These are phyloP conservation scores for Heptranchias perlo DNA, from an alignment of 2,113 vertebrate species.

Conservation along the genomic window DNA sequence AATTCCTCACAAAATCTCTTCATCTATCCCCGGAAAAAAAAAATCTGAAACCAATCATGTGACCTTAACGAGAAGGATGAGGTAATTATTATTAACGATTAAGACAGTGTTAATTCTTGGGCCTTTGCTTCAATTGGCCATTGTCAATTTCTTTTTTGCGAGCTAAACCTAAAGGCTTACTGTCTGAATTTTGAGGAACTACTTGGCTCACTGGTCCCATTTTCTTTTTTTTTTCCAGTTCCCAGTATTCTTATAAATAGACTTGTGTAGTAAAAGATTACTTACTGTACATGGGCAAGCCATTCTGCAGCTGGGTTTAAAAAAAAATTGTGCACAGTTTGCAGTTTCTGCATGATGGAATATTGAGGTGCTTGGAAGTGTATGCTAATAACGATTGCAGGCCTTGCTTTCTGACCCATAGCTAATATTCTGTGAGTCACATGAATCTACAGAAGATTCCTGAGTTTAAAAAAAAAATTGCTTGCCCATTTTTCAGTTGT, in stretches of 20 bases:
- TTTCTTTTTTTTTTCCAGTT: neutral
- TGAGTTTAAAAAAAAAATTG: constrained; percentile 39
- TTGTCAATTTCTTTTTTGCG: neutral
- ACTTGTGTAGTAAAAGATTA: constrained; percentile 8
- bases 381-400: constrained; percentile 48
- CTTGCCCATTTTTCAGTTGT: constrained; percentile 42
- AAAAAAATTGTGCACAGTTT: constrained; percentile 41
- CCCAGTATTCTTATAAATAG: neutral
- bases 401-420: constrained; percentile 54
- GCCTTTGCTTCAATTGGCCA: neutral
- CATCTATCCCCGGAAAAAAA: neutral
- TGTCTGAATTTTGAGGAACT: neutral
- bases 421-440: constrained; percentile 53
- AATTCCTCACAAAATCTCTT: neutral
- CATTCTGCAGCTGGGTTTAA: constrained; percentile 42
- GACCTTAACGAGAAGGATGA: neutral
- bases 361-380: constrained; percentile 43
- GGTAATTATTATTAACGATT: neutral
- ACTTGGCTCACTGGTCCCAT: neutral
- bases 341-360: constrained; percentile 46
- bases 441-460: constrained; percentile 48
- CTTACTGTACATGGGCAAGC: neutral
- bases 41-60: neutral
- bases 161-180: neutral
- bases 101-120: neutral